A percentile compares a stretch with the other conserved stretches of the same genome.
phyloP scores from a whole-genome alignment of 92 coral and sea anemone species.

The Porites rus region DNA sequence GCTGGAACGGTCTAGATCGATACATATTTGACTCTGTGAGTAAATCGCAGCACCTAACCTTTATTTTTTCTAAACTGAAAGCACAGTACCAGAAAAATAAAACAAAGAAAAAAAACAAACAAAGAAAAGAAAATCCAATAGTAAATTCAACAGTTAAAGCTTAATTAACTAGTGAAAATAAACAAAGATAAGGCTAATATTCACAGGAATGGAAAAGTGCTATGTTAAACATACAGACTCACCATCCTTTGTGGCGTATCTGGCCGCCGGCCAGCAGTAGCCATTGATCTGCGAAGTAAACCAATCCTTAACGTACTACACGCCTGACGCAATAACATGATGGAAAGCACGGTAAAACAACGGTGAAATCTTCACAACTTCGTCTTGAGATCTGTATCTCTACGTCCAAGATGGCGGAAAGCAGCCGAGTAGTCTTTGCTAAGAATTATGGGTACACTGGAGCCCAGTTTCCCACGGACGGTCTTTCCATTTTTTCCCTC shows the following conservation, averaged over 20 bases:
- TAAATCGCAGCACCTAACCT: no score
- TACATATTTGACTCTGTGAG: no score
- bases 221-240: not conserved
- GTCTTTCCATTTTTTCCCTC: not conserved
- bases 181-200: no score
- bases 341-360: not conserved
- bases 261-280: constrained; percentile 70
- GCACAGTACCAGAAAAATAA: no score
- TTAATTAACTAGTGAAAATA: no score
- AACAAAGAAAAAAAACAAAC: no score
- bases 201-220: no score
- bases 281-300: constrained; percentile 67
- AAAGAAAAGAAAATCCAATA: no score
- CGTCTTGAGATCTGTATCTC: not conserved
- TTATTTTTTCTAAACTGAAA: no score
- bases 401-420: constrained; percentile 37
- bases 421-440: no score
- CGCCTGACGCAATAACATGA: constrained; percentile 48
- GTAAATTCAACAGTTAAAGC: no score
- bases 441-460: constrained; percentile 10
- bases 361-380: not conserved
- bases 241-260: constrained; percentile 59
- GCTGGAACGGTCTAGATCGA: no score
- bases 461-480: not conserved
- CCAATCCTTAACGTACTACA: constrained; percentile 54